These are phyloP conservation scores for Ploceus nigricollis DNA, from an alignment of 2,113 vertebrate species.

Conservation along the genomic window DNA sequence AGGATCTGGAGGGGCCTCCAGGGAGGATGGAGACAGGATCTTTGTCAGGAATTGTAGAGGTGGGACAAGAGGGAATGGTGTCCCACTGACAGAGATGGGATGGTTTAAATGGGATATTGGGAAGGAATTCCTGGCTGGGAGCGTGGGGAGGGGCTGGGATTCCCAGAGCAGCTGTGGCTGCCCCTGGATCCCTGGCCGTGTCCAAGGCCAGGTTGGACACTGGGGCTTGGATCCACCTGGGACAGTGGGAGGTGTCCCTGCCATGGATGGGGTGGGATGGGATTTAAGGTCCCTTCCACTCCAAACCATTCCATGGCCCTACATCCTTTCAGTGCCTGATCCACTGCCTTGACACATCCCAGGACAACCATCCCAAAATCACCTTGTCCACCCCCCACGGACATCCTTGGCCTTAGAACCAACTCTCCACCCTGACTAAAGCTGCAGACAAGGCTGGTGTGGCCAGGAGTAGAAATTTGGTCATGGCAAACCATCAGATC, in stretches of 20 bases:
- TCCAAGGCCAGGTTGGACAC: fast-evolving
- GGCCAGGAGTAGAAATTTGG: not conserved
- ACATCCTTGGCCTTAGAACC: not conserved
- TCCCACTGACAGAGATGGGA: not conserved
- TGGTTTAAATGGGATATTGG: not conserved
- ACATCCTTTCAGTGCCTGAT: not conserved
- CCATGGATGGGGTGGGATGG: too few relatives aligned
- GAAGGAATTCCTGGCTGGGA: not conserved
- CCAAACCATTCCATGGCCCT: not conserved
- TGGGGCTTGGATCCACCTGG: fast-evolving
- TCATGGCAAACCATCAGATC: not conserved
- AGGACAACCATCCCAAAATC: not conserved
- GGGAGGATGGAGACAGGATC: not conserved
- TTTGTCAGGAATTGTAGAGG: not conserved
- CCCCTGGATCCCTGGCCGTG: not conserved
- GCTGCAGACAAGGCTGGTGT: not conserved
- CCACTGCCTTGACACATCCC: not conserved
- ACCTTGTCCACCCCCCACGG: not conserved
- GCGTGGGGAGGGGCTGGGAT: not conserved
- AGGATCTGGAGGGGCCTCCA: not conserved
- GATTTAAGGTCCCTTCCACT: not conserved
- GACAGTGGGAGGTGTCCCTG: fast-evolving
- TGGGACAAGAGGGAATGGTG: not conserved
- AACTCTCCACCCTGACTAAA: too few relatives aligned
- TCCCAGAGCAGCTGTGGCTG: not conserved